Conservation (phyloP, 2,113 vertebrate species). For the Myiozetetes cayanensis region DNA sequence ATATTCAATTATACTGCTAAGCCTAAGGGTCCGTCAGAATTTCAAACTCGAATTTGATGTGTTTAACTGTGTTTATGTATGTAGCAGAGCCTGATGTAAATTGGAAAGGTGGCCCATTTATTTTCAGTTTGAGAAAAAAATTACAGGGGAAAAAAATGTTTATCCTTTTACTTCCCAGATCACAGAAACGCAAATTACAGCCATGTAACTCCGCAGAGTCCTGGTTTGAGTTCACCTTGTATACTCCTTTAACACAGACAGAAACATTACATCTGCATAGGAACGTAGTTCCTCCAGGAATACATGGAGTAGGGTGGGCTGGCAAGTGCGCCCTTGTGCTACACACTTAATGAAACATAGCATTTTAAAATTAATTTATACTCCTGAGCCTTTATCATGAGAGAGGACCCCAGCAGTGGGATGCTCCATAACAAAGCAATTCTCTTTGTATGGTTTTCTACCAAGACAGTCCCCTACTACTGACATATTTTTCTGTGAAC, state of each 20-base stretch:
- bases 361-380: neutral
- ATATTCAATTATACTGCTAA: neutral
- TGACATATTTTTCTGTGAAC: neutral
- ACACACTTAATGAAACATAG: neutral
- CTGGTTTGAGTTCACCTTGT: neutral
- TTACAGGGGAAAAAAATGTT: neutral
- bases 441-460: neutral
- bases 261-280: neutral
- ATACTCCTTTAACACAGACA: neutral
- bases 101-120: neutral
- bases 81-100: neutral
- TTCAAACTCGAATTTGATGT: neutral
- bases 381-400: neutral
- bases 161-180: neutral
- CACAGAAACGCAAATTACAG: neutral
- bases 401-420: neutral
- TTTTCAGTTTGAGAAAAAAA: neutral
- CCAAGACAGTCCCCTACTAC: neutral
- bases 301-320: neutral
- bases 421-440: neutral
- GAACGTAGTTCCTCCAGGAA: neutral
- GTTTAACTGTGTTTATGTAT: neutral
- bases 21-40: neutral
- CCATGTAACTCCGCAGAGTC: neutral
- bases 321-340: neutral